Percentiles rank a stretch among this genome's conserved stretches.
These are phyloP conservation scores for Sinhomidia bicolor DNA, from an alignment of 2,888 invertebrate genomes.

Conservation along the genomic window DNA sequence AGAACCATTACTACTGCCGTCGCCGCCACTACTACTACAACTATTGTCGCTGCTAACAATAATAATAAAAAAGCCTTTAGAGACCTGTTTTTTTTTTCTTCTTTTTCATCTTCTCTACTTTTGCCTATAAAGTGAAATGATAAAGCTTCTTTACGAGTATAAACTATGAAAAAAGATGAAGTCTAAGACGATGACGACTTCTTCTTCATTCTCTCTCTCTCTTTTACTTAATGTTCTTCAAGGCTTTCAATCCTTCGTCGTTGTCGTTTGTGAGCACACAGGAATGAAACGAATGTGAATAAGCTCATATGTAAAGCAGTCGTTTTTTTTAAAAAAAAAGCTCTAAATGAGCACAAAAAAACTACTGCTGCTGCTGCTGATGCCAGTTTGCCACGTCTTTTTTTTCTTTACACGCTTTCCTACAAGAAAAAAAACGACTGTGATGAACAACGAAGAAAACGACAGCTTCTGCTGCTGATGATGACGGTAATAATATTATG, in stretches of 20 bases:
- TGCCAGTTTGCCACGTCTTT: slow-evolving; percentile 54
- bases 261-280: slow-evolving; percentile 17
- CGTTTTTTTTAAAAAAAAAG: slow-evolving; percentile 39
- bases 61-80: slow-evolving; percentile 60
- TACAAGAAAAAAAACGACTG: slow-evolving; percentile 31
- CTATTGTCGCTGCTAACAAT: slow-evolving; percentile 30
- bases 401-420: slow-evolving; percentile 47
- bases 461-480: slow-evolving; percentile 64
- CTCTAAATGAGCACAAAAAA: slow-evolving; percentile 52
- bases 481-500: slow-evolving; percentile 65
- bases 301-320: slow-evolving; percentile 19
- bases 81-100: slow-evolving; percentile 62
- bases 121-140: slow-evolving; percentile 47
- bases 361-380: too few species aligned
- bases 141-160: slow-evolving; percentile 49
- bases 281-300: slow-evolving; percentile 21
- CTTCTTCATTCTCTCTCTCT: slow-evolving; percentile 22
- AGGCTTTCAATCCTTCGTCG: slow-evolving; percentile 57
- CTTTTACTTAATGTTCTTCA: slow-evolving; percentile 38
- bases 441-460: slow-evolving; percentile 46
- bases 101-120: slow-evolving; percentile 22
- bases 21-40: neutral
- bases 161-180: neutral
- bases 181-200: neutral
- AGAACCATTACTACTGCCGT: slow-evolving; percentile 22